phyloP scores from a whole-genome alignment of 2,113 vertebrate species.

The Rhinoptilus africanus region DNA sequence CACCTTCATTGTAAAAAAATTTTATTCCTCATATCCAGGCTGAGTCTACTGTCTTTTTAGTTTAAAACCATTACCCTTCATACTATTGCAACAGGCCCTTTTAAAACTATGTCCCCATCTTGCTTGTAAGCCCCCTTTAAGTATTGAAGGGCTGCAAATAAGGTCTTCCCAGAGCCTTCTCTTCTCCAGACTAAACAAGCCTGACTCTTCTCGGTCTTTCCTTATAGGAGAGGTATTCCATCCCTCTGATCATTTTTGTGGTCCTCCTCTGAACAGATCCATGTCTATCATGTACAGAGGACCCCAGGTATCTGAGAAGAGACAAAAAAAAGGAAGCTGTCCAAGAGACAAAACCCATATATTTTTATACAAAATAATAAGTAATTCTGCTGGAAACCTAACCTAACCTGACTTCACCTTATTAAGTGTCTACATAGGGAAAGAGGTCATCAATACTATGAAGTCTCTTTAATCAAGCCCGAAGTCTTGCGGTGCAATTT shows the following conservation, averaged over 20 bases:
- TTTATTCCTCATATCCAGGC: neutral
- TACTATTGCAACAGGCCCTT: neutral
- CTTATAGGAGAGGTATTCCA: neutral
- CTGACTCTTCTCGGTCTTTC: neutral
- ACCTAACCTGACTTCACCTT: neutral
- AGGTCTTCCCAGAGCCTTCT: neutral
- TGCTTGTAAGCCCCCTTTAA: neutral
- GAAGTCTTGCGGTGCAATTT: neutral
- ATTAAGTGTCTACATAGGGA: neutral
- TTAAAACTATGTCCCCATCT: neutral
- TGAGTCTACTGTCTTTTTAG: neutral
- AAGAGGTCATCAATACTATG: neutral
- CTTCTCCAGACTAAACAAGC: neutral
- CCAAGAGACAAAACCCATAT: neutral
- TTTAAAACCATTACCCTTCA: neutral
- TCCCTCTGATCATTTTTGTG: neutral
- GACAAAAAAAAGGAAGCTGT: neutral
- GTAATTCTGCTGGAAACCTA: neutral
- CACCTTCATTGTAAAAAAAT: neutral
- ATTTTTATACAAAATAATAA: neutral
- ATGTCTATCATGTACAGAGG: neutral
- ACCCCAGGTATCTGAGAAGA: neutral
- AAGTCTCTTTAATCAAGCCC: neutral
- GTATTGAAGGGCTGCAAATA: neutral
- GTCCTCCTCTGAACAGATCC: neutral